Base-by-base conservation (phyloP, 1,140 invertebrate species). In the Anadara kagoshimensis region DNA sequence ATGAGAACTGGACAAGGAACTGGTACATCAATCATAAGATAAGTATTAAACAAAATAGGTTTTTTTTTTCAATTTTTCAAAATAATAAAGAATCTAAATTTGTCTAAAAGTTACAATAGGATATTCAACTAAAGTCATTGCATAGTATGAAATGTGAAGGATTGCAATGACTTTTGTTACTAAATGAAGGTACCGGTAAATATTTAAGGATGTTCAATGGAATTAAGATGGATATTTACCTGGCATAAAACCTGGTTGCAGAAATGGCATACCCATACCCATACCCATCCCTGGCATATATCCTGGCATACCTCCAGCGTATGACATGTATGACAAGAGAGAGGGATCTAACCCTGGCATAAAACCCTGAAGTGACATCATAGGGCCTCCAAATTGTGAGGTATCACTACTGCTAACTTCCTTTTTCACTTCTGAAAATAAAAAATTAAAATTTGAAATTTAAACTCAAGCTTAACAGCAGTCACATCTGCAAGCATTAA, bases 241-340 rank as follows among this genome's bases (percentile, higher is more conserved):
- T 81, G 86, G 85, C 76, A 88, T 85, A 61, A 88, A 80, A 69
- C 85, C 85, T 54, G 87, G 86, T 61, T 86, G 88, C 57, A 88
- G 75, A 62, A 89, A 84, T 26, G 88, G 82, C 61, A 88, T 78
- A 16, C 83, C 83, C 71, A 88, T 78, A 16, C 83, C 83, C 71
- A 36, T 36, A 36, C 29, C 29, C 29, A 89, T 83, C 20, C 86
- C 86, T 26, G 89, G 86, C 64, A 88, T 85, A 73, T 87, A 87
- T 41, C 87, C 86, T 53, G 82, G 79, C 16, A 73, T 67, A 18
- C 84, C 76, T 64, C 62, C 62, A 51, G 62, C 62, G 75, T 90
- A 90, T 3, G 29, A 36, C 88, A 90, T 89, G 78, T 88, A 89
- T n/a, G 88, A 83, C 58, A 90, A 72, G 80, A 90, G 82, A 26